Evolutionary conservation across 2,888 invertebrate species (phyloP).

Genomic region (Smittia sp.): DNA sequence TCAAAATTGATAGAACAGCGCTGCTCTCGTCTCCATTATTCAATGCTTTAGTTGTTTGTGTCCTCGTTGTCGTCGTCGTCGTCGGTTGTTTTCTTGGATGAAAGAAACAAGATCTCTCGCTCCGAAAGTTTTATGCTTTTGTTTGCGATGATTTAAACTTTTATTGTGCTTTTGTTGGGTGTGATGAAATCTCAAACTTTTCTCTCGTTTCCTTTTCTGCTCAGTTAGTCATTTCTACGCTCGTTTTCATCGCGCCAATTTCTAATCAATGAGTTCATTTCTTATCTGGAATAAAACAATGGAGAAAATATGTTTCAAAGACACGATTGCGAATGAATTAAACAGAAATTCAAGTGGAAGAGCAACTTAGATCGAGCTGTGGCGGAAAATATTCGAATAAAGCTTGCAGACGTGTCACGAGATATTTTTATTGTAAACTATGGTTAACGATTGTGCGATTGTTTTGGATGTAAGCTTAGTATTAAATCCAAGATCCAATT

Average conservation of each 20-base stretch:
- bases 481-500: too few relatives aligned
- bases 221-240: not conserved
- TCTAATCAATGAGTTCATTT: conserved; percentile 28
- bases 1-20: conserved; percentile 38
- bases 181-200: conserved; percentile 17
- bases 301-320: too few relatives aligned
- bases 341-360: too few relatives aligned
- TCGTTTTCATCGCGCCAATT: conserved; percentile 4
- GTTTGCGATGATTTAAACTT: conserved; percentile 13
- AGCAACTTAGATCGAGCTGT: too few relatives aligned
- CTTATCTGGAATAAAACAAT: not conserved
- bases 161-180: conserved; percentile 20
- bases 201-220: not conserved
- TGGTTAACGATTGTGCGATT: too few relatives aligned
- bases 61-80: not conserved
- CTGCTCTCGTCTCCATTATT: conserved; percentile 38
- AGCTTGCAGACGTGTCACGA: too few relatives aligned
- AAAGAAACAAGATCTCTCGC: conserved; percentile 6
- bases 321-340: too few relatives aligned
- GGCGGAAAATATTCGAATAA: too few relatives aligned
- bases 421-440: too few relatives aligned
- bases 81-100: not conserved
- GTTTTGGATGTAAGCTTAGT: too few relatives aligned
- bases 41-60: not conserved
- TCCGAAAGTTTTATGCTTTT: conserved; percentile 7